Evolutionary conservation across 2,888 invertebrate genomes (phyloP), one percentile per base, ranked within the genome.

Genomic region (Chloroclysta siterata): DNA sequence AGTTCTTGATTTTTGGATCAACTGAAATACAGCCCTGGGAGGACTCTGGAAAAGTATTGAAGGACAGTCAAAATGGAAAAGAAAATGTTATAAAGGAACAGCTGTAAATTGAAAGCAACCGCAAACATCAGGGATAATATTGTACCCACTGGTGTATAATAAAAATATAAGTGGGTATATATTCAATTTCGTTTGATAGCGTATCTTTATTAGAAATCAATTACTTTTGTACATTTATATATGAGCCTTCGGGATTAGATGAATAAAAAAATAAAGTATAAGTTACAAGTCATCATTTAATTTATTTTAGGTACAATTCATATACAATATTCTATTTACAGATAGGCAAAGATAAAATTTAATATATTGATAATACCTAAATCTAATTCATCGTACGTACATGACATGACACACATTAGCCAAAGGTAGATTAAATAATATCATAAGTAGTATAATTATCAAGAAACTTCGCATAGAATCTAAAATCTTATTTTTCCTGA

Each of bases 1-100:
- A 95, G 14, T 95, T 94, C 77, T 91, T 94, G 78, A n/a, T 94
- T 10, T 94, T 95, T 54, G 95, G 95, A 28, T 94, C 94, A 0
- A 95, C 94, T 0, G 89, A 94, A 53, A 93, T 93, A 51, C 95
- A 95, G 75, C 13, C 62, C 8, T 71, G 68, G 54, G 53, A 54
- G 62, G 63, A 65, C 52, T 41, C 8, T 33, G 22, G 13, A 39
- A 53, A 53, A 52, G 0, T 15, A 11, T 28, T 4, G 41, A 44
- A 10, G 44, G 17, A 58, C 36, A 51, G 8, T 47, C 36, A 55
- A 48, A 22, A 55, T 55, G 41, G 3, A 13, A 47, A 22, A 22
- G 22, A 47, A 42, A 39, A 39, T 39, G 11, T 39, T 3, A 11
- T 39, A 33, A 33, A 22, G 22, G 22, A 22, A 7, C 33, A 33